Conservation (phyloP, 2,113 vertebrate species). For the Leptosomus discolor region DNA sequence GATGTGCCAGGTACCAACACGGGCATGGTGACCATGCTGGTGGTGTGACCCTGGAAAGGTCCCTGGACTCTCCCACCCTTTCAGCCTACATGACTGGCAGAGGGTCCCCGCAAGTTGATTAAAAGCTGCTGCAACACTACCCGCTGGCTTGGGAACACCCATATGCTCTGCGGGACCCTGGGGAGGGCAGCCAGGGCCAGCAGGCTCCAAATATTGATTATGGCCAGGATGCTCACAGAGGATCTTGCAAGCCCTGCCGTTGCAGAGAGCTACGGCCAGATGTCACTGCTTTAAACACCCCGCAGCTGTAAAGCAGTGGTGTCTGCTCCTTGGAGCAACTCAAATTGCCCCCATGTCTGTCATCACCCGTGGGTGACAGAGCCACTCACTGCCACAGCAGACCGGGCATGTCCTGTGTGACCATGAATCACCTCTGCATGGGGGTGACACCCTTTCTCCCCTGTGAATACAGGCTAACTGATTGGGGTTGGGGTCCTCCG, state of each 20-base stretch:
- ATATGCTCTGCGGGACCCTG: constrained; percentile 24
- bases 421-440: background rate
- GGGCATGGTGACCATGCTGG: background rate
- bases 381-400: background rate
- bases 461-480: background rate
- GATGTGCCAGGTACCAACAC: background rate
- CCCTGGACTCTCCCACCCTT: background rate
- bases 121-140: constrained; percentile 51
- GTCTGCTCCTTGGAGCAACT: background rate
- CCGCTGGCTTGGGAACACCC: background rate
- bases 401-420: rapidly evolving
- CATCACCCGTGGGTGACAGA: background rate
- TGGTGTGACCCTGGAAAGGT: background rate
- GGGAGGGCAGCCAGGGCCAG: background rate
- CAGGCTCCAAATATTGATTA: constrained; percentile 51
- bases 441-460: background rate
- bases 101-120: background rate
- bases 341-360: background rate
- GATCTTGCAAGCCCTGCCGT: background rate
- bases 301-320: rapidly evolving
- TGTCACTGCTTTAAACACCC: background rate
- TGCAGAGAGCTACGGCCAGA: background rate
- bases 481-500: background rate
- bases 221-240: background rate
- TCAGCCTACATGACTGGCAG: background rate